A percentile compares a stretch with the other conserved stretches of the same genome.
phyloP scores from a whole-genome alignment of 2,113 vertebrate genomes.

The Pipra filicauda region DNA sequence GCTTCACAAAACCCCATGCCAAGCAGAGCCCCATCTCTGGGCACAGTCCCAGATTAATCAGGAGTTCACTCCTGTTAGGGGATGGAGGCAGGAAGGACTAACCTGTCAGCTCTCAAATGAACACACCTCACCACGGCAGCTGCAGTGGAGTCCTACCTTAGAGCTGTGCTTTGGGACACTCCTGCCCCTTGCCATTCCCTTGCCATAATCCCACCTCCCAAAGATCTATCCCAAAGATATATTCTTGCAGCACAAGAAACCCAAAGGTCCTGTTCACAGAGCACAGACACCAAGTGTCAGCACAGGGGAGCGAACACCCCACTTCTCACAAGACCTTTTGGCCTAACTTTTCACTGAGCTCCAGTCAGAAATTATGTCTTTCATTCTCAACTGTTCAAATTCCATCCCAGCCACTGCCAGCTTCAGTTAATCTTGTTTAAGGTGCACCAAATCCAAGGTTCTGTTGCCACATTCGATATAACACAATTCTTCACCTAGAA shows the following conservation, averaged over 20 bases:
- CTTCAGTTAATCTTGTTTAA: not conserved
- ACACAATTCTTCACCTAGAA: not conserved
- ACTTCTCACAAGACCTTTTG: not conserved
- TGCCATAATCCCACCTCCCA: not conserved
- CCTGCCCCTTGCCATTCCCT: not conserved
- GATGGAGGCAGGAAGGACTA: not conserved
- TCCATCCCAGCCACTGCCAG: not conserved
- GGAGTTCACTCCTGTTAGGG: not conserved
- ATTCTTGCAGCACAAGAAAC: not conserved
- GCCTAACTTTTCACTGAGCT: not conserved
- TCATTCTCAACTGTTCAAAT: not conserved
- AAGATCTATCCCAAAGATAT: not conserved
- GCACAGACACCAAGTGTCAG: not conserved
- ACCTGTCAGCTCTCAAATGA: not conserved
- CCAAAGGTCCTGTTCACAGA: not conserved
- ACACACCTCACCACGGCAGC: not conserved
- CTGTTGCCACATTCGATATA: not conserved
- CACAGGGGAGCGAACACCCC: not conserved
- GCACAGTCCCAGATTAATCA: not conserved
- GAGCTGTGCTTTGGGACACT: not conserved
- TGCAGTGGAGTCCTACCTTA: not conserved
- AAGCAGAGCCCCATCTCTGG: not conserved
- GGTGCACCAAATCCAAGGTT: not conserved
- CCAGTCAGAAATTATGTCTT: not conserved
- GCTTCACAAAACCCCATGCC: not conserved